Base-by-base conservation (phyloP, 1,140 invertebrate species). In the Pogonomyrmex californicus region DNA sequence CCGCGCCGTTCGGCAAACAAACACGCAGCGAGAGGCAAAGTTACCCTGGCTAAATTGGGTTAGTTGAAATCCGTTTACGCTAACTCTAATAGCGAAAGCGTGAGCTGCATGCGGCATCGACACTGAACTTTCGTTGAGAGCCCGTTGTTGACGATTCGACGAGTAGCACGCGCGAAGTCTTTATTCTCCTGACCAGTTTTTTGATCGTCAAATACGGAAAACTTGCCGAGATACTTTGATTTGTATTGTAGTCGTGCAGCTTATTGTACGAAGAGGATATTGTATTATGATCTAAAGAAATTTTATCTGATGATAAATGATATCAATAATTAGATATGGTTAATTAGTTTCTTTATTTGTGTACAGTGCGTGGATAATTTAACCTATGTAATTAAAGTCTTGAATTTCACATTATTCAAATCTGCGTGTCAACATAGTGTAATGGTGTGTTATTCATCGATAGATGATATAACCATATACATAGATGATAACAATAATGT, bases 21-120 rank as follows among this genome's bases (percentile, higher is more conserved):
- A 92, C 91, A 89, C 90, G 88, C 77, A 68, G 77, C 86, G 68
- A 85, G 81, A 91, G 87, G 91, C 86, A 91, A 93, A 95, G 92
- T 94, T 94, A 92, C 91, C 92, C 88, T 92, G 92, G 91, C 87
- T 92, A 95, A 95, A 95, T 95, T 95, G 93, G 93, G 93, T 95
- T 95, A 94, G 90, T 91, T 90, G 86, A 93, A 94, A 95, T 95
- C 94, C 94, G 92, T 94, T 95, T 95, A 94, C 92, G 92, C 91
- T 93, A 94, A 94, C 94, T 95, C 93, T 94, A 95, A 95, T 93
- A 92, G 93, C 89, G 87, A 91, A 91, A 91, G 91, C 92, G 93
- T 94, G 93, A 93, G 92, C 47, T 58, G 90, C 88, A 90, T 90
- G 88, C 85, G 79, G 85, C 79, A 89, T 78, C 89, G 89, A 90